phyloP scores from a whole-genome alignment of 37 sponge, comb jelly and placozoan species.

The Spongia lamella region DNA sequence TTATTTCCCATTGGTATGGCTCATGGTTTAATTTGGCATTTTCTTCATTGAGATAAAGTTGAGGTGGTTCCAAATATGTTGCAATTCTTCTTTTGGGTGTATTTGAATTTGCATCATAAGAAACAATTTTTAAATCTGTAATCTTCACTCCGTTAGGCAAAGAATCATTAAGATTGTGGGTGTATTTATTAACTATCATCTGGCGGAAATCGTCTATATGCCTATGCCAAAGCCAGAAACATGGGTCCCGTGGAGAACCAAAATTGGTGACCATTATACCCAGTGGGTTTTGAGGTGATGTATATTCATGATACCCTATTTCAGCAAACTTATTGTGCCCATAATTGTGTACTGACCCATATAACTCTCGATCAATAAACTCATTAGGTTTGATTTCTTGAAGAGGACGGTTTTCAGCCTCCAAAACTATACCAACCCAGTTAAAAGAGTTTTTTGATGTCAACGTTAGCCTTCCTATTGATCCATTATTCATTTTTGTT shows the following conservation, averaged over 20 bases:
- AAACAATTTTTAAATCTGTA: neutral
- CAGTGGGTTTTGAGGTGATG: neutral
- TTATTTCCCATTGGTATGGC: slow-evolving; percentile 22
- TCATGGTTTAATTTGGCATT: slow-evolving; percentile 11
- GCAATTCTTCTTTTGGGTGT: slow-evolving; percentile 2
- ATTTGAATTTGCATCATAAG: neutral
- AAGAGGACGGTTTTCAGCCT: neutral
- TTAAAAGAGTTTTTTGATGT: neutral
- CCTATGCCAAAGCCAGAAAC: slow-evolving; percentile 17
- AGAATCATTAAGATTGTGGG: neutral
- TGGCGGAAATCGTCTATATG: slow-evolving; percentile 14
- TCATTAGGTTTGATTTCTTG: neutral
- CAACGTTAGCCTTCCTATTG: neutral
- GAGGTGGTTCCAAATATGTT: neutral
- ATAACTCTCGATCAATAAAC: neutral
- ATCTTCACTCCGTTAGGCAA: neutral
- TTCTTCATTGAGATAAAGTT: neutral
- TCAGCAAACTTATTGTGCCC: slow-evolving; percentile 8
- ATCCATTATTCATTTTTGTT: neutral
- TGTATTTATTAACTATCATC: neutral
- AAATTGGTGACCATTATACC: neutral
- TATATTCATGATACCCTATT: neutral
- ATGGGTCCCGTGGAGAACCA: neutral
- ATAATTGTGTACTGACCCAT: slow-evolving; percentile 3
- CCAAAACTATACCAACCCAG: slow-evolving; percentile 3